Evolutionary conservation across 2,888 invertebrate species (phyloP).

Genomic region (Odontothrips loti): DNA sequence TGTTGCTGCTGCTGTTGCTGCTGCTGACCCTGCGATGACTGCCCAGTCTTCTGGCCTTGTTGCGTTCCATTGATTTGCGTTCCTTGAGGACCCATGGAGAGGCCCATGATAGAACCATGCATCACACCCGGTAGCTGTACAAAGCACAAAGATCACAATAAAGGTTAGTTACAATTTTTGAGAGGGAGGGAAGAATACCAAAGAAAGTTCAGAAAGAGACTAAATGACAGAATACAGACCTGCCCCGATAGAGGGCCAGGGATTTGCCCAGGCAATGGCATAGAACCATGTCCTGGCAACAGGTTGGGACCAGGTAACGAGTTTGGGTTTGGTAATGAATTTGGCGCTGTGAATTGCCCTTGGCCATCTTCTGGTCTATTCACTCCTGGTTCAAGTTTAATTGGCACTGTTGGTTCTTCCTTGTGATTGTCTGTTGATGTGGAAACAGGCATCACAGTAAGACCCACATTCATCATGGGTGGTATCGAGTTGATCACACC

Average conservation of each 20-base stretch:
- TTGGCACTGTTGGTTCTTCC: background rate
- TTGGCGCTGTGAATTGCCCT: background rate
- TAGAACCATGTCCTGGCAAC: background rate
- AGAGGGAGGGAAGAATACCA: too few relatives aligned
- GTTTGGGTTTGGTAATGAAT: background rate
- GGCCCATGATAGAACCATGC: background rate
- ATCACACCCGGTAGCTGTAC: background rate
- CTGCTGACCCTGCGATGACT: constrained; percentile 40
- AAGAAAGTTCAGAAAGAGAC: background rate
- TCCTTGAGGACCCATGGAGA: background rate
- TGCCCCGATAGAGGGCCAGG: background rate
- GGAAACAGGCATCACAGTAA: constrained; percentile 21
- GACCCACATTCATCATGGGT: background rate
- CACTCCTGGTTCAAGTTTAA: background rate
- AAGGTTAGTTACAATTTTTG: background rate
- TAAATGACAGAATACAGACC: background rate
- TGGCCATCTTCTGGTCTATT: background rate
- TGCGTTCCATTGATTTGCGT: background rate
- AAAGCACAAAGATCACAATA: background rate
- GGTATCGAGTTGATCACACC: background rate
- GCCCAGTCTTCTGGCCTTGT: background rate
- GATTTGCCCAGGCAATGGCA: background rate
- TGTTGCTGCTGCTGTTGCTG: constrained; percentile 44
- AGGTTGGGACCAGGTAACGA: background rate
- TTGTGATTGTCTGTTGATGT: constrained; percentile 2